Evolutionary conservation across 2,888 invertebrate species (phyloP), one percentile per base, ranked within the genome.

Genomic region (Zelleria hepariella): DNA sequence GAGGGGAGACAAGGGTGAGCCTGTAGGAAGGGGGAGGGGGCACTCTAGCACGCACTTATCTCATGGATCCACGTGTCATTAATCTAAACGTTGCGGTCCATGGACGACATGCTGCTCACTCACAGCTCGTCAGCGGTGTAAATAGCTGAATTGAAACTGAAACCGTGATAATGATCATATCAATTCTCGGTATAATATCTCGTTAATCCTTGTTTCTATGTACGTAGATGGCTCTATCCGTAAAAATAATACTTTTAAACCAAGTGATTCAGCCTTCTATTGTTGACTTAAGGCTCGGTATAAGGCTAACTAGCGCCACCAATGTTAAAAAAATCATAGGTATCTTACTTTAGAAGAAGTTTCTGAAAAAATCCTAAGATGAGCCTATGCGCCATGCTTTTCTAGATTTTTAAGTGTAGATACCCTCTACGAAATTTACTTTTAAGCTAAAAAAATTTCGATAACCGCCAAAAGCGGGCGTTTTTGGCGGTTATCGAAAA

Each of bases 1-100:
- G 59, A 58, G 64, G 56, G 64, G 52, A 48, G 52, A 64, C 65
- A 59, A 62, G 59, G 63, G 61, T 57, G 63, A 58, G 53, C 25
- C 61, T 59, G 63, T 62, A 63, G 63, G 49, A 63, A 63, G 65
- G 62, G 68, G 63, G 67, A 21, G 32, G 27, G n/a, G 53, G 54
- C 24, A 20, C 54, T 65, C 62, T 65, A 67, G 67, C 65, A 67
- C 69, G 70, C 69, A 70, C 70, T 68, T 69, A 66, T 68, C 56
- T 58, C 58, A 62, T 68, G 66, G 64, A 71, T 64, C 65, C 66
- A 65, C 64, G 68, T 69, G 71, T 67, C 67, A 73, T 72, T 77
- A 73, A 74, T 71, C 67, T 68, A 69, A 63, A 68, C 66, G 32
- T 42, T 42, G 32, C 32, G 32, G 32, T 42, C 10, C 32, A 42